Conservation (phyloP, 2,113 vertebrate species). For the Sakesphorus luctuosus region DNA sequence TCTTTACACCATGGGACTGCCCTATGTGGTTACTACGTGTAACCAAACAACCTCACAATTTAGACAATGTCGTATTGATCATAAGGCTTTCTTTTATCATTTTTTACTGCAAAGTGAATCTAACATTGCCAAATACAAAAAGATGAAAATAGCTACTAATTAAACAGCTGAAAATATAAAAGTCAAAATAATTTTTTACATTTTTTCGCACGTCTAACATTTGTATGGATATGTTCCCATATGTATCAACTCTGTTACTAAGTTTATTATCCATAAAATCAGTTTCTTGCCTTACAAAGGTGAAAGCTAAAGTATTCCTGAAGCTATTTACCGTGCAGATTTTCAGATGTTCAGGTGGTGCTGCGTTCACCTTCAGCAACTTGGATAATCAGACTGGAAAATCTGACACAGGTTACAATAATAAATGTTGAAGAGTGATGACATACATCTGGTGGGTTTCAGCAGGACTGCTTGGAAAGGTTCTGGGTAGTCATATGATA, state of each 20-base stretch:
- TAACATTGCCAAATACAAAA: not conserved
- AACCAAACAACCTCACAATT: not conserved
- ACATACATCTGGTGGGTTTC: not conserved
- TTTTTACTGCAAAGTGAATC: not conserved
- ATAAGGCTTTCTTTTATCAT: not conserved
- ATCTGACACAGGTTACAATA: not conserved
- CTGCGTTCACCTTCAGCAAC: not conserved
- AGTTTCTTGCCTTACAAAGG: not conserved
- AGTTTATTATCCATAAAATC: slow-evolving; percentile 2
- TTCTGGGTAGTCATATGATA: not conserved
- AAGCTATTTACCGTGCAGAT: not conserved
- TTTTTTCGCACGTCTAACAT: not conserved
- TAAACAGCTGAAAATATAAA: not conserved
- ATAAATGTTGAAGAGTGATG: not conserved
- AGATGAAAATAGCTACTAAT: not conserved
- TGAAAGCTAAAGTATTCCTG: not conserved
- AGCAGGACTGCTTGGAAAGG: not conserved
- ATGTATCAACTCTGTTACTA: not conserved
- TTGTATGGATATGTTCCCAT: not conserved
- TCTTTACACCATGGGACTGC: too few relatives aligned
- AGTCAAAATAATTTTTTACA: not conserved
- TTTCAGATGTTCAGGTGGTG: not conserved
- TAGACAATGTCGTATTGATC: not conserved
- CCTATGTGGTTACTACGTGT: not conserved
- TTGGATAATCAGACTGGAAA: not conserved